A percentile compares a stretch with the other conserved stretches of the same genome.
phyloP scores from a whole-genome alignment of 2,797 vertebrate genomes.

The Eutrigla gurnardus region DNA sequence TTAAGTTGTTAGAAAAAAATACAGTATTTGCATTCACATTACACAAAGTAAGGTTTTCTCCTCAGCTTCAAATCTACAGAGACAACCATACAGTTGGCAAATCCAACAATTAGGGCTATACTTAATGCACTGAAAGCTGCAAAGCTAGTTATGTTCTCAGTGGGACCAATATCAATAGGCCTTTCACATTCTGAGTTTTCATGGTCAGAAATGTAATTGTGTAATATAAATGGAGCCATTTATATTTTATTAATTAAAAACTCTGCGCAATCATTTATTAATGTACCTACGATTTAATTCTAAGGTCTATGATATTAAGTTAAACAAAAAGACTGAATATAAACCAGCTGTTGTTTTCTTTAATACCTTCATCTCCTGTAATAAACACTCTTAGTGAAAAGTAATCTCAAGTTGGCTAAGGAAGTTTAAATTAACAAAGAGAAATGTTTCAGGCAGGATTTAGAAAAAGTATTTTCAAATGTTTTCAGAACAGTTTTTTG shows the following conservation, averaged over 20 bases:
- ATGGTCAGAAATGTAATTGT: background rate
- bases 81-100: background rate
- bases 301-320: background rate
- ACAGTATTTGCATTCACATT: background rate
- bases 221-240: background rate
- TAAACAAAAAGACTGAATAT: background rate
- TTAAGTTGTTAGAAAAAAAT: background rate
- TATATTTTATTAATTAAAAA: background rate
- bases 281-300: background rate
- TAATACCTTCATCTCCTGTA: background rate
- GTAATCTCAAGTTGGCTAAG: background rate
- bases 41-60: background rate
- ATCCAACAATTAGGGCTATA: background rate
- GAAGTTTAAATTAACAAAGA: conserved; percentile 30
- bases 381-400: background rate
- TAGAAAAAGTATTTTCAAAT: conserved; percentile 30
- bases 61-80: background rate
- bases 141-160: background rate
- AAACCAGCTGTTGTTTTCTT: background rate
- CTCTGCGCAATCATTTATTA: background rate
- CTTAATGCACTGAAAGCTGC: background rate
- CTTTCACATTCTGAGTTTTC: background rate
- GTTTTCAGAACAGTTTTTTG: conserved; percentile 31
- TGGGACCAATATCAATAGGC: background rate
- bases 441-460: conserved; percentile 25